A percentile compares a stretch with the other conserved stretches of the same genome.
These are phyloP conservation scores for Apeltes quadracus DNA, from an alignment of 2,113 vertebrate species.

Conservation along the genomic window DNA sequence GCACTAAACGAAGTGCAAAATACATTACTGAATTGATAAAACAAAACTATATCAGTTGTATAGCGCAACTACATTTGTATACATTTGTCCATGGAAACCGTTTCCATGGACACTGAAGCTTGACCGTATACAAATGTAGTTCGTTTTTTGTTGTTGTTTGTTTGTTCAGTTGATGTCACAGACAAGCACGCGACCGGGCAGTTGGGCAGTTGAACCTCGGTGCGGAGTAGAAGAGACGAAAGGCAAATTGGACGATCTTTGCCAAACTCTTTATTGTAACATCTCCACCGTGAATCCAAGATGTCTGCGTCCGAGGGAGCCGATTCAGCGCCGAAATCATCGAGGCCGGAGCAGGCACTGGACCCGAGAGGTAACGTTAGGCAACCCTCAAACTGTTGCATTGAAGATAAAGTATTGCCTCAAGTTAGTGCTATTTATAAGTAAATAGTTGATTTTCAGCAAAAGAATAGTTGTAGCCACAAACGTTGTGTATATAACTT, in stretches of 20 bases:
- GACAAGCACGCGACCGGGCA: slow-evolving; percentile 59
- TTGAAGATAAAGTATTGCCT: too few relatives aligned
- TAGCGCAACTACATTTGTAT: neutral
- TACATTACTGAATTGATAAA: neutral
- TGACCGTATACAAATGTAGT: too few relatives aligned
- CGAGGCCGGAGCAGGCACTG: neutral
- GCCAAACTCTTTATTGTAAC: neutral
- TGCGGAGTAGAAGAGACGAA: neutral
- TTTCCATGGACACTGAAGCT: too few relatives aligned
- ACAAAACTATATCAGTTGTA: neutral
- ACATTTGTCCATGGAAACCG: too few relatives aligned
- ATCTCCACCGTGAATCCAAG: neutral
- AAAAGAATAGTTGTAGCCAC: too few relatives aligned
- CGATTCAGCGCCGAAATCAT: slow-evolving; percentile 38
- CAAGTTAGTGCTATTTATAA: too few relatives aligned
- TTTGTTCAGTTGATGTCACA: too few relatives aligned
- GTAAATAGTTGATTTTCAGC: too few relatives aligned
- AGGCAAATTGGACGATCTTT: neutral
- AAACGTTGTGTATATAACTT: too few relatives aligned
- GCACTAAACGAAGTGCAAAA: neutral
- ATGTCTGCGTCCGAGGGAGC: slow-evolving; percentile 49
- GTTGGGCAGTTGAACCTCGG: slow-evolving; percentile 43
- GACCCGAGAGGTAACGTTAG: slow-evolving; percentile 47
- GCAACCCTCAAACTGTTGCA: too few relatives aligned
- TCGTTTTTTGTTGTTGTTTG: too few relatives aligned